These are phyloP conservation scores for Lithophane semibrunnea DNA, from an alignment of 2,888 invertebrate species.

Conservation along the genomic window DNA sequence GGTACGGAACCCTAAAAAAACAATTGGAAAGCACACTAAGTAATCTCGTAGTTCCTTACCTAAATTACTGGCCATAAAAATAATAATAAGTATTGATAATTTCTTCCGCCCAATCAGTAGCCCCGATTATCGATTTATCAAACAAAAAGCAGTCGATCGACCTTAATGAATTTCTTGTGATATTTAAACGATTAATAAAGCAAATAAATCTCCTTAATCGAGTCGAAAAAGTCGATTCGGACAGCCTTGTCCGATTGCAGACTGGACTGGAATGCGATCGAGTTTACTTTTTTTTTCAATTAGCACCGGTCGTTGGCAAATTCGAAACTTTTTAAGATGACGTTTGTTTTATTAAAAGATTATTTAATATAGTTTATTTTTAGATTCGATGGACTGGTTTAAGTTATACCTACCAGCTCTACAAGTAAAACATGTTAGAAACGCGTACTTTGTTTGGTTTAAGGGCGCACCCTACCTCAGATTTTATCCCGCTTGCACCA, in stretches of 20 bases:
- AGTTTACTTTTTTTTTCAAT: slow-evolving; percentile 47
- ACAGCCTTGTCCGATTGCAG: slow-evolving; percentile 49
- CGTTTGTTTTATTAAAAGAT: slow-evolving; percentile 24
- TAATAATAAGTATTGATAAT: slow-evolving; percentile 15
- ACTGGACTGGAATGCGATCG: slow-evolving; percentile 52
- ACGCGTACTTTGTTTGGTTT: not conserved
- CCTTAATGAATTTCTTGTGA: slow-evolving; percentile 59
- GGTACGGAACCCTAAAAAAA: not conserved
- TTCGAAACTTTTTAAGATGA: slow-evolving; percentile 27
- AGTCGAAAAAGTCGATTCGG: slow-evolving; percentile 60
- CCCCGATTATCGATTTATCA: slow-evolving; percentile 29
- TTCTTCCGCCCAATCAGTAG: slow-evolving; percentile 24
- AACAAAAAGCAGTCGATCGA: slow-evolving; percentile 52
- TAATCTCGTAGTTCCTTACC: too few species aligned
- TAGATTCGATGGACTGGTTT: not conserved
- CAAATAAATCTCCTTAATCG: slow-evolving; percentile 68
- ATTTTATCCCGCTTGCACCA: too few species aligned
- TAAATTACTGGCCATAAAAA: slow-evolving; percentile 14
- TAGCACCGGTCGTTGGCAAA: slow-evolving; percentile 27
- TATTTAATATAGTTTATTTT: slow-evolving; percentile 18
- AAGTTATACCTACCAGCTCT: too few species aligned
- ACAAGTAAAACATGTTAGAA: not conserved
- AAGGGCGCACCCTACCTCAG: too few species aligned
- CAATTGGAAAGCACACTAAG: not conserved
- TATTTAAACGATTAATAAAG: slow-evolving; percentile 66